Percentiles rank a stretch among this genome's conserved stretches.
These are phyloP conservation scores for Hydrolagus affinis DNA, from an alignment of 2,113 vertebrate genomes.

Conservation along the genomic window DNA sequence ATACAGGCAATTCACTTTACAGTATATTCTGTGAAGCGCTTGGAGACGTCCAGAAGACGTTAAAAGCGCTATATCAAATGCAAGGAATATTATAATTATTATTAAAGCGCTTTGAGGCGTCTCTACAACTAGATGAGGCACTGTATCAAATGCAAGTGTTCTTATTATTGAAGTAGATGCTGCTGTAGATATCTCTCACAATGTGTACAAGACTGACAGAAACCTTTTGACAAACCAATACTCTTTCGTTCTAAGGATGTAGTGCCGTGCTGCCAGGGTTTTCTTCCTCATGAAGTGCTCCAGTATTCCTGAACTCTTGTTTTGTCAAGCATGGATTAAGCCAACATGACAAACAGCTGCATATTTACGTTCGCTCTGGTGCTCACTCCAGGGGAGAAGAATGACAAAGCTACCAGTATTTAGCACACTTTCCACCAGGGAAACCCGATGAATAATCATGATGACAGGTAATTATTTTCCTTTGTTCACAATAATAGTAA, in stretches of 20 bases:
- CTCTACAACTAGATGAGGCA: too few relatives aligned
- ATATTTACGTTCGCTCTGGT: not conserved
- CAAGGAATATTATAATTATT: too few relatives aligned
- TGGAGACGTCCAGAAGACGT: too few relatives aligned
- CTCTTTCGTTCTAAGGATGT: not conserved
- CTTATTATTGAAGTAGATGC: not conserved
- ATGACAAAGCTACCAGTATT: not conserved
- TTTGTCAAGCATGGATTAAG: not conserved
- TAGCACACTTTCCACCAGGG: not conserved
- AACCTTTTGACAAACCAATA: not conserved
- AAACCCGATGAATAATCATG: not conserved
- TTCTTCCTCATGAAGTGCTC: not conserved
- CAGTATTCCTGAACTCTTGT: not conserved
- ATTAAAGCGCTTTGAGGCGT: too few relatives aligned
- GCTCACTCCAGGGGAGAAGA: not conserved
- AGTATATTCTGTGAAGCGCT: too few relatives aligned
- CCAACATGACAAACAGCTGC: slow-evolving; percentile 15
- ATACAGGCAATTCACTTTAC: too few relatives aligned
- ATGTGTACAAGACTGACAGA: not conserved
- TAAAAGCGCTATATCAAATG: too few relatives aligned
- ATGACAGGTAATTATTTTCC: not conserved
- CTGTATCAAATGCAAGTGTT: too few relatives aligned
- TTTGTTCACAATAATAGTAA: too few relatives aligned
- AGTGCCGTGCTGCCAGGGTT: not conserved
- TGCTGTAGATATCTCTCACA: not conserved